Base-by-base conservation (phyloP, 2,888 invertebrate species). In the Rhynchonema sp. region DNA sequence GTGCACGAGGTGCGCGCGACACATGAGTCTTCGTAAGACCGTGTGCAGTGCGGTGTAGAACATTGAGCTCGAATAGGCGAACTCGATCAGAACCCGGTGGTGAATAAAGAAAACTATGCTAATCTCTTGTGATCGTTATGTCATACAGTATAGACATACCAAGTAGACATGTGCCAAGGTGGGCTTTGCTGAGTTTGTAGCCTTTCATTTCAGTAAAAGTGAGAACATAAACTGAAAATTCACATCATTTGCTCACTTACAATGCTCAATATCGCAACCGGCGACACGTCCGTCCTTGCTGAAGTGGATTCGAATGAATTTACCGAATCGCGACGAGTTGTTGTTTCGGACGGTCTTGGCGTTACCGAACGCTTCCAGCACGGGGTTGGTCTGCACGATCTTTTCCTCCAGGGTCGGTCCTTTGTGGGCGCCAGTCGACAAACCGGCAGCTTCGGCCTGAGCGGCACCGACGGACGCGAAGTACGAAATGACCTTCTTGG, bases 261-360 rank as follows among this genome's bases (percentile, higher is more conserved):
- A 98, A 74, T 92, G 91, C 80, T 98, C 96, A 79, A 98, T 96
- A 80, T 98, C 96, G 80, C 94, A 94, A 83, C 96, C 96, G 78
- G 96, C 94, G 81, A 96, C 82, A 84, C 96, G 94, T 78, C 94
- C 96, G 79, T 86, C 85, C 70, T 91, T 88, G 69, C 94, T 94
- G 81, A 98, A 98, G 80, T 99, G 98, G 78, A 98, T 98, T 84
- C 98, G 90, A 82, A 98, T 98, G 85, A 98, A 98, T 86, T 98
- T 98, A 85, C 92, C 96, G 87, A 98, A 98, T 84, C 96, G 91
- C 69, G 96, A 98, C 65, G 96, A 96, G 86, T 98, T 98, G 82
- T 98, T 96, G 82, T 98, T 98, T 86, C 96, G 89, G 79, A 91
- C 90, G 76, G 92, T 94, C 85, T 92, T 92, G 77, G 92, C 92